A percentile compares a stretch with the other conserved stretches of the same genome.
Evolutionary conservation across 1,140 invertebrate species (phyloP).

Genomic region (Lasioglossum baleicum): DNA sequence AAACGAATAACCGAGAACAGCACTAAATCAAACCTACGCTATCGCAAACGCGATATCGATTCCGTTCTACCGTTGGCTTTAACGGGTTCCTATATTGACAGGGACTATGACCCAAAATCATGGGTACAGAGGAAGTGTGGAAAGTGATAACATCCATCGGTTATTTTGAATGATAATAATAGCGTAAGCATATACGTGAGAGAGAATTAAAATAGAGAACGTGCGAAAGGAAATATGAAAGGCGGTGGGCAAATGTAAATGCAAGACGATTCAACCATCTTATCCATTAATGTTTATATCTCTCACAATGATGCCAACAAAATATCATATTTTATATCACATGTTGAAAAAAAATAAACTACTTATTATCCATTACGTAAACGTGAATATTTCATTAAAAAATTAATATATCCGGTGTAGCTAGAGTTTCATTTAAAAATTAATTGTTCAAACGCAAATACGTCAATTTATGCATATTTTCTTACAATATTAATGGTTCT

Average conservation of each 20-base stretch:
- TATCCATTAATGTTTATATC: no score
- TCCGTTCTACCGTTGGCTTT: slow-evolving; percentile 24
- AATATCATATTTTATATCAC: background rate
- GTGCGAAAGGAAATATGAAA: background rate
- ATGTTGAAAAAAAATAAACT: no score
- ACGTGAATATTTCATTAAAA: no score
- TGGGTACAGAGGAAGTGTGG: background rate
- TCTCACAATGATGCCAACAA: background rate
- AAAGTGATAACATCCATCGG: slow-evolving; percentile 22
- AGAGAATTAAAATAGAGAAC: background rate
- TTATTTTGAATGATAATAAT: background rate
- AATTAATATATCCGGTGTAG: no score
- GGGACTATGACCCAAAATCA: background rate
- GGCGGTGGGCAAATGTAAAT: background rate
- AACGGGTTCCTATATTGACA: background rate
- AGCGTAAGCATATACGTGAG: background rate
- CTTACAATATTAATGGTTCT: no score
- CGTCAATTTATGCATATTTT: no score
- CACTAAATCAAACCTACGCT: slow-evolving; percentile 25
- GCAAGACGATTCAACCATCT: no score
- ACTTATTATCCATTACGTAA: no score
- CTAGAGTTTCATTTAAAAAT: no score
- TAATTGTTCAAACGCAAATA: no score
- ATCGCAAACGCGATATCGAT: slow-evolving; percentile 25
- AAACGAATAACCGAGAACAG: background rate